Conservation (phyloP, 2,113 vertebrate genomes). For the Hydropotes inermis region DNA sequence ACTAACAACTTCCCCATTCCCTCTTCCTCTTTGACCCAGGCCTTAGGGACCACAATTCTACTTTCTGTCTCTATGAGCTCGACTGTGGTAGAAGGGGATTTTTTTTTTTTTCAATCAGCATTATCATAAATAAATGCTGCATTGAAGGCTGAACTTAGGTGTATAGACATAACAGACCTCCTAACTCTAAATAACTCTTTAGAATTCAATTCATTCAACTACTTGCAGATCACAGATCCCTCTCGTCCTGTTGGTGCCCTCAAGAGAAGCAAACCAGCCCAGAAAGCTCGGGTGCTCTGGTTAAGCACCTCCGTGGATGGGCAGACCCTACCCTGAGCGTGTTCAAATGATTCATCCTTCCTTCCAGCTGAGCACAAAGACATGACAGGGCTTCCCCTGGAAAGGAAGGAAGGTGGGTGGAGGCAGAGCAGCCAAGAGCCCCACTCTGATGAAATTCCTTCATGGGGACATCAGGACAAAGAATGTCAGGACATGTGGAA, state of each 20-base stretch:
- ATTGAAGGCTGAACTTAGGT: neutral
- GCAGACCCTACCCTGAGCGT: neutral
- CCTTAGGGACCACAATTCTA: neutral
- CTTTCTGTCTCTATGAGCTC: neutral
- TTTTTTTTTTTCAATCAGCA: neutral
- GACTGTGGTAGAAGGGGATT: neutral
- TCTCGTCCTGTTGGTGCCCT: neutral
- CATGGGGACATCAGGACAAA: neutral
- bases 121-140: neutral
- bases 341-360: neutral
- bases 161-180: neutral
- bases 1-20: neutral
- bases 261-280: too few species aligned
- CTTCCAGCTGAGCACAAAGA: neutral
- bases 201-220: neutral
- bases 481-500: neutral
- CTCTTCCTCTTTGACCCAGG: neutral
- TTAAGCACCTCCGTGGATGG: accelerated
- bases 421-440: neutral
- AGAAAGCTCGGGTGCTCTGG: neutral
- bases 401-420: neutral
- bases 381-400: neutral
- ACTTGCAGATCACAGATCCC: neutral
- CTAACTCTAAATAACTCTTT: neutral
- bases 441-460: neutral